Evolutionary conservation across 2,113 vertebrate species (phyloP).

Genomic region (Rhea pennata): DNA sequence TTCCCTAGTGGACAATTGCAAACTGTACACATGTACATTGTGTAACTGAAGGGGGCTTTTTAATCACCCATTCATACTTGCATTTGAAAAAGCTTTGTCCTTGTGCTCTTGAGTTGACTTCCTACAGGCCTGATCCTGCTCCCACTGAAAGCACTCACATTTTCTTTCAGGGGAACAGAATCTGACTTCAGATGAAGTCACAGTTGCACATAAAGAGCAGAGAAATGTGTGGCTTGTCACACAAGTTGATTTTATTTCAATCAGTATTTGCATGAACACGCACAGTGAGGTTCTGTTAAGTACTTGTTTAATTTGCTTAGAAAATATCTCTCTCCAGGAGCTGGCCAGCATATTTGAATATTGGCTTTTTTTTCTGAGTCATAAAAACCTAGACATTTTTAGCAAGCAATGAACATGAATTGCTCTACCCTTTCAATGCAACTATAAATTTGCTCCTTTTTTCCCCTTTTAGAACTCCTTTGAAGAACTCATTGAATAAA

Average conservation of each 20-base stretch:
- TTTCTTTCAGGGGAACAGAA: background rate
- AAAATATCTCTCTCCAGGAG: slow-evolving; percentile 54
- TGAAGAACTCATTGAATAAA: slow-evolving; percentile 82
- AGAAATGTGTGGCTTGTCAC: slow-evolving; percentile 61
- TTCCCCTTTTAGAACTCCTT: slow-evolving; percentile 58
- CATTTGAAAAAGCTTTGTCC: slow-evolving; percentile 40
- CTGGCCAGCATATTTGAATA: slow-evolving; percentile 67
- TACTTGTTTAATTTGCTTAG: slow-evolving; percentile 57
- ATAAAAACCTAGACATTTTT: slow-evolving; percentile 61
- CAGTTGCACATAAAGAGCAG: slow-evolving; percentile 46
- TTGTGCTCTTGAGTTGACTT: slow-evolving; percentile 19
- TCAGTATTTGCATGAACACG: slow-evolving; percentile 33
- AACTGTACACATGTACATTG: slow-evolving; percentile 57
- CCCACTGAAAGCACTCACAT: background rate
- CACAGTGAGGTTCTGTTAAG: slow-evolving; percentile 43
- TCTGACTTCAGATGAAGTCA: slow-evolving; percentile 21
- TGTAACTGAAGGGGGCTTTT: slow-evolving; percentile 53
- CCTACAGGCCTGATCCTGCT: background rate
- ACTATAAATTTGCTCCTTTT: slow-evolving; percentile 72
- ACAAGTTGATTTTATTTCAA: slow-evolving; percentile 27
- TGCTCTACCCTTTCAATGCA: slow-evolving; percentile 68
- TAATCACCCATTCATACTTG: slow-evolving; percentile 54
- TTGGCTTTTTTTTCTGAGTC: slow-evolving; percentile 31
- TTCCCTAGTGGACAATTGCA: slow-evolving; percentile 47
- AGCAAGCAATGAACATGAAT: slow-evolving; percentile 58